Evolutionary conservation across 2,113 vertebrate genomes (phyloP), one percentile per base, ranked within the genome.

Genomic region (Orientallactaga bullata): DNA sequence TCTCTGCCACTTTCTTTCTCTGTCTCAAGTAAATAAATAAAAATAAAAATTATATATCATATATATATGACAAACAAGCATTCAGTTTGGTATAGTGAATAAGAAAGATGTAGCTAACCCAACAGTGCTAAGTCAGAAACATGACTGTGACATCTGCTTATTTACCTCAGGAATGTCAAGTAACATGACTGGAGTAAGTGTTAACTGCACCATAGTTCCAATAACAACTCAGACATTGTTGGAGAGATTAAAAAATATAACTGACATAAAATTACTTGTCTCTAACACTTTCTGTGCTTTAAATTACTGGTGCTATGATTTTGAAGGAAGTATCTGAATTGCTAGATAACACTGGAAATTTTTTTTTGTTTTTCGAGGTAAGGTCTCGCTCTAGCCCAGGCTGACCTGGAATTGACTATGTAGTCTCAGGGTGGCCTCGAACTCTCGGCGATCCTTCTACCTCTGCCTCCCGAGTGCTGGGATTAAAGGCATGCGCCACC

Each of bases 241-340:
- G 61, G 4, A 58, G 20, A 91, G 39, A 83, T 63, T 74, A 78
- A 94, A 92, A 77, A 18, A 78, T 93, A 92, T 88, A 93, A 66
- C 42, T 95, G n/a, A 82, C n/a, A 76, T 32, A 92, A 84, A 93
- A 89, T 90, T 92, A 69, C 66, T 94, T 16, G 74, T 60, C 90
- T 39, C 37, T 91, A 94, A 55, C 39, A 94, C 21, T 65, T 91
- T 37, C 68, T 71, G 78, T 7, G 32, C 17, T 89, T 93, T 87
- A 28, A 95, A 7, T 89, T 85, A 86, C 42, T 51, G 17, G n/a
- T 90, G 51, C 26, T 71, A 85, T 85, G 76, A 80, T 90, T 94
- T 92, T 92, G 72, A 37, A 91, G 71, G 39, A 92, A 65, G 26
- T 76, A 72, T 28, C 71, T 89, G n/a, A 88, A 76, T 87, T 91